Base-by-base conservation (phyloP, 2,888 invertebrate genomes). In the Fabriciana adippe region DNA sequence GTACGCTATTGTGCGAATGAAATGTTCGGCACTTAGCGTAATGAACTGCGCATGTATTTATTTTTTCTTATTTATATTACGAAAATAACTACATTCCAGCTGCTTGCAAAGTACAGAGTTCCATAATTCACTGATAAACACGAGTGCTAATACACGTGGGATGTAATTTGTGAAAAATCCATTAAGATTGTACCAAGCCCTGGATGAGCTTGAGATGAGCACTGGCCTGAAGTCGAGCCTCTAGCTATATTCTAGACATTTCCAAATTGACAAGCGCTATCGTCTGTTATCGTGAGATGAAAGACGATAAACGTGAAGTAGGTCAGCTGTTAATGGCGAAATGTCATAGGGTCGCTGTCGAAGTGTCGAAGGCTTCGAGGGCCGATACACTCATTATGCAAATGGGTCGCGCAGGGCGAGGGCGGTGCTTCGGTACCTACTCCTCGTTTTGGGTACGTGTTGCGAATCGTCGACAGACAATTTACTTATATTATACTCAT, bases 331-430 rank as follows among this genome's bases (percentile, higher is more conserved):
- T 72, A 74, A 69, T 67, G 70, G 76, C 63, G 74, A 68, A 71
- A 61, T 66, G 72, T 69, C 72, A 72, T 68, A 68, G 64, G 67
- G 72, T 67, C 59, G 69, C 69, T 48, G 75, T 55, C 74, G 74
- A 73, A 72, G 73, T 75, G 75, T 72, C 74, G 73, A 74, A 73
- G 73, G 73, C 72, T 75, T 71, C 66, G 66, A 62, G 72, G 74
- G 73, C 74, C 73, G 76, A 73, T 74, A 73, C 75, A 74, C 84
- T 86, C 82, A 86, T 85, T 86, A 89, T 88, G 88, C 84, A 89
- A 89, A 85, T 86, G 81, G 85, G 84, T 81, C 84, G 85, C 74
- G 75, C 77, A 67, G 72, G 41, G 45, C 57, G 21, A 18, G 50
- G 50, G 50, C 50, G 50, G n/a, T n/a, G n/a, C 50, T 51, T 47